Evolutionary conservation across 1,140 invertebrate genomes (phyloP).

Genomic region (Physella acuta): DNA sequence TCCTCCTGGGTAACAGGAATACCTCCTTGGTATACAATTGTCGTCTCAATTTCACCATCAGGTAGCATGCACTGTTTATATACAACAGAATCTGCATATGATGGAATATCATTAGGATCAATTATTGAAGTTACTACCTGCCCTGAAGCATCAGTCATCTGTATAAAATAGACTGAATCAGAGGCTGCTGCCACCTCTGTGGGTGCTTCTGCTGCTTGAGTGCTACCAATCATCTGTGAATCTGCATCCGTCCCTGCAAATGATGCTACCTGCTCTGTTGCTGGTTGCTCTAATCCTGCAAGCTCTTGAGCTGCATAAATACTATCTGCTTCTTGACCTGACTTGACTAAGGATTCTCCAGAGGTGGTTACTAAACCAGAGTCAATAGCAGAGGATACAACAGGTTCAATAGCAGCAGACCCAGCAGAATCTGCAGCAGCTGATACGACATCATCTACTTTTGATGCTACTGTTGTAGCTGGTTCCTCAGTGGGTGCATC

Average conservation of each 20-base stretch:
- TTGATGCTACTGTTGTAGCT: background rate
- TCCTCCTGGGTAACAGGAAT: conserved; percentile 4
- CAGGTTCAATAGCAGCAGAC: background rate
- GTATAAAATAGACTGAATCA: conserved; percentile 27
- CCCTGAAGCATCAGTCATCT: conserved; percentile 18
- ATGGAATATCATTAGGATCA: conserved; percentile 24
- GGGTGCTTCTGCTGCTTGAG: background rate
- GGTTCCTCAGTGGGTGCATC: background rate
- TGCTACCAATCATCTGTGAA: background rate
- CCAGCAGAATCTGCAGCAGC: background rate
- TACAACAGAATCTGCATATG: conserved; percentile 19
- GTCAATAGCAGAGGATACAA: conserved; percentile 17
- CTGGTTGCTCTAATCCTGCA: background rate
- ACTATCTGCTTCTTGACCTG: background rate
- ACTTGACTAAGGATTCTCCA: background rate
- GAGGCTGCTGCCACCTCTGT: background rate
- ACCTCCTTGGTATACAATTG: conserved; percentile 12
- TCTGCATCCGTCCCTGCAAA: background rate
- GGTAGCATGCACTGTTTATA: conserved; percentile 26
- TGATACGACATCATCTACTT: background rate
- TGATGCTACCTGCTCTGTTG: background rate
- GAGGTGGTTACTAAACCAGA: conserved; percentile 18
- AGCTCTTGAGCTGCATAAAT: background rate
- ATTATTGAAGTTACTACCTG: conserved; percentile 23
- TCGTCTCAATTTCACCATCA: conserved; percentile 23